Percentiles rank a stretch among this genome's conserved stretches.
Evolutionary conservation across 2,888 invertebrate genomes (phyloP).

Genomic region (Erynnis tages): DNA sequence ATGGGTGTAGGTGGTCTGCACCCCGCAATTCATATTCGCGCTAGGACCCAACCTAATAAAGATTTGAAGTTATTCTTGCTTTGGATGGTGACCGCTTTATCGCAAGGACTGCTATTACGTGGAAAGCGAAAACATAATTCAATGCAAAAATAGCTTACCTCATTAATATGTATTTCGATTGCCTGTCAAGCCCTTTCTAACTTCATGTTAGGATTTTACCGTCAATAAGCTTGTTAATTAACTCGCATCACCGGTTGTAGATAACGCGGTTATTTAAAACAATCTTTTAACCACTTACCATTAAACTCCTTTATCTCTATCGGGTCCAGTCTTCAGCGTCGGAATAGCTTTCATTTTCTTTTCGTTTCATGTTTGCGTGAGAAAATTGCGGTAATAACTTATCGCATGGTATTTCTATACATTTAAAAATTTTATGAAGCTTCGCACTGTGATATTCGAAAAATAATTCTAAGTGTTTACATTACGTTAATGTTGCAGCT

Average conservation of each 20-base stretch:
- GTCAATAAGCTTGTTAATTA: slow-evolving; percentile 19
- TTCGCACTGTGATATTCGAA: background rate
- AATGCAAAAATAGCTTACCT: background rate
- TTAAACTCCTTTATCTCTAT: slow-evolving; percentile 17
- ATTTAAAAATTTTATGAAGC: background rate
- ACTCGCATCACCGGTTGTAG: slow-evolving; percentile 1
- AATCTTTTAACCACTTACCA: slow-evolving; percentile 8
- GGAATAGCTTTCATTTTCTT: slow-evolving; percentile 16
- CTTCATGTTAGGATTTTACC: slow-evolving; percentile 6
- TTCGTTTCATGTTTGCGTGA: slow-evolving; percentile 13
- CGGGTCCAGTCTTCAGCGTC: slow-evolving; percentile 14
- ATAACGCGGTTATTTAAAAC: slow-evolving; percentile 16
- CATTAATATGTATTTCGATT: slow-evolving; percentile 16
- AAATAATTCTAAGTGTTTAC: background rate
- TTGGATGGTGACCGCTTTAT: background rate
- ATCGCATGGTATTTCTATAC: background rate
- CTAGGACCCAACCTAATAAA: background rate
- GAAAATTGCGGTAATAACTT: background rate
- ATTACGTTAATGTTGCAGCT: too few species aligned
- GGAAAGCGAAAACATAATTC: slow-evolving; percentile 3
- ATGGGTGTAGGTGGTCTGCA: too few species aligned
- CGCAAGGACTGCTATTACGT: background rate
- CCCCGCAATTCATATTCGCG: too few species aligned
- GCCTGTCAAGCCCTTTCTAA: slow-evolving; percentile 11
- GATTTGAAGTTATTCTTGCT: background rate